phyloP scores from a whole-genome alignment of 1,140 invertebrate genomes.

The Drosophila guanche region DNA sequence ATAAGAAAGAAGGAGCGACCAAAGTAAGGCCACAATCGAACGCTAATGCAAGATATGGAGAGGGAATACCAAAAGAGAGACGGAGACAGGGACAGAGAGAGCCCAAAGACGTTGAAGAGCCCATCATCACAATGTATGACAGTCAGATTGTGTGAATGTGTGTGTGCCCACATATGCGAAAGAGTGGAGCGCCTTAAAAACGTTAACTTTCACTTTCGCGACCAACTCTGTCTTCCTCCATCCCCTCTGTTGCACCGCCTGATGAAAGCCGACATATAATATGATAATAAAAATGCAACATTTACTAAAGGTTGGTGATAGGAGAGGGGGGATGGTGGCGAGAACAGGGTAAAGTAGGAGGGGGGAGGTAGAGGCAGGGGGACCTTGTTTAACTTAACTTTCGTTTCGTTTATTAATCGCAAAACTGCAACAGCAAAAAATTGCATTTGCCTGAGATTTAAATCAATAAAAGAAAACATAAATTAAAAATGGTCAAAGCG shows the following conservation, averaged over 20 bases:
- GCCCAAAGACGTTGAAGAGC: constrained; percentile 26
- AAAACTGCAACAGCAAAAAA: constrained; percentile 63
- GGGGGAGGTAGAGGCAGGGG: constrained; percentile 28
- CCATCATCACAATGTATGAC: constrained; percentile 8
- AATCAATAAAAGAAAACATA: constrained; percentile 65
- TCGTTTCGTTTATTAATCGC: constrained; percentile 56
- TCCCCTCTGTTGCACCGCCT: constrained; percentile 15
- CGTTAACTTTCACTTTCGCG: constrained; percentile 78
- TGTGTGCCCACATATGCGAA: constrained; percentile 8
- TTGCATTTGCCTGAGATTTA: constrained; percentile 67
- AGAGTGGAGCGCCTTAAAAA: constrained; percentile 27
- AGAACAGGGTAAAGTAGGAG: constrained; percentile 2
- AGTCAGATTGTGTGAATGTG: not conserved
- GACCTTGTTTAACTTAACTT: constrained; percentile 59
- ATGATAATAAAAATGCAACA: constrained; percentile 79
- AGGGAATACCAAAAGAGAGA: constrained; percentile 14
- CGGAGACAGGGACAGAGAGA: constrained; percentile 52
- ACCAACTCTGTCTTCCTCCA: constrained; percentile 23
- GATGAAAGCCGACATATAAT: constrained; percentile 50
- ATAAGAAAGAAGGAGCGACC: not conserved
- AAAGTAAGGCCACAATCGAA: constrained; percentile 29
- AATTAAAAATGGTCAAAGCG: constrained; percentile 34
- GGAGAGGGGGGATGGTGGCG: constrained; percentile 23
- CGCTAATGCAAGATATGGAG: constrained; percentile 1
- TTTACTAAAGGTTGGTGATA: constrained; percentile 49